Conservation (phyloP, 2,888 invertebrate species). For the Drosophila kanekoi region DNA sequence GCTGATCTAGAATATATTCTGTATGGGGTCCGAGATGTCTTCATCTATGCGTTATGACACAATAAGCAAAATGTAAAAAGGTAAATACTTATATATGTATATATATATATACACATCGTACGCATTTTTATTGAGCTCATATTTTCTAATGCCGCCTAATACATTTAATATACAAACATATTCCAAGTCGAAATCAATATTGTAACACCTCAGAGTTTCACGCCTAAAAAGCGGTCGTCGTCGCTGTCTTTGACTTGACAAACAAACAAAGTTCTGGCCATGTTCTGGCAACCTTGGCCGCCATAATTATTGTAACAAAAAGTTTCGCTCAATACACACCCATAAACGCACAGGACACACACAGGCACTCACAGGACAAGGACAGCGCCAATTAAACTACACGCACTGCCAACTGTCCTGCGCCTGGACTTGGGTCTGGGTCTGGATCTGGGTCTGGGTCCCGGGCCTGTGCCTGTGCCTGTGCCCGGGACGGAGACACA, state of each 20-base stretch:
- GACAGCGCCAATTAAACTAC: slow-evolving; percentile 75
- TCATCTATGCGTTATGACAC: no score
- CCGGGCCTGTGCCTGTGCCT: slow-evolving; percentile 15
- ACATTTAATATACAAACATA: neutral
- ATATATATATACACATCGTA: no score
- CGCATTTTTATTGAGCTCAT: neutral
- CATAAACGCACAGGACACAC: slow-evolving; percentile 40
- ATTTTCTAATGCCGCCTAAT: neutral
- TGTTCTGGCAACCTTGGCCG: slow-evolving; percentile 69
- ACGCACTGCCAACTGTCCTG: slow-evolving; percentile 62
- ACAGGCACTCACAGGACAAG: slow-evolving; percentile 25
- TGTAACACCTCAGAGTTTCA: slow-evolving; percentile 52
- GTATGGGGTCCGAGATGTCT: no score
- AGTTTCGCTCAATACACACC: slow-evolving; percentile 71
- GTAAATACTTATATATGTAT: no score
- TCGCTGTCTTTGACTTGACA: slow-evolving; percentile 42
- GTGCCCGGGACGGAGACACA: slow-evolving; percentile 40
- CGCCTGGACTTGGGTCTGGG: slow-evolving; percentile 12
- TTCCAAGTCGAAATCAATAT: slow-evolving; percentile 31
- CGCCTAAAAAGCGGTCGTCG: slow-evolving; percentile 34
- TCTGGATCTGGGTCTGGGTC: slow-evolving; percentile 22
- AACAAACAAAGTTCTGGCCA: slow-evolving; percentile 48
- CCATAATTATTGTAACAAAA: slow-evolving; percentile 80
- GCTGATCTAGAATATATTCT: no score
- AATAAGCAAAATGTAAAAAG: no score